Evolutionary conservation across 23 tunicate species (phyloP).

Genomic region (Halocynthia roretzi): DNA sequence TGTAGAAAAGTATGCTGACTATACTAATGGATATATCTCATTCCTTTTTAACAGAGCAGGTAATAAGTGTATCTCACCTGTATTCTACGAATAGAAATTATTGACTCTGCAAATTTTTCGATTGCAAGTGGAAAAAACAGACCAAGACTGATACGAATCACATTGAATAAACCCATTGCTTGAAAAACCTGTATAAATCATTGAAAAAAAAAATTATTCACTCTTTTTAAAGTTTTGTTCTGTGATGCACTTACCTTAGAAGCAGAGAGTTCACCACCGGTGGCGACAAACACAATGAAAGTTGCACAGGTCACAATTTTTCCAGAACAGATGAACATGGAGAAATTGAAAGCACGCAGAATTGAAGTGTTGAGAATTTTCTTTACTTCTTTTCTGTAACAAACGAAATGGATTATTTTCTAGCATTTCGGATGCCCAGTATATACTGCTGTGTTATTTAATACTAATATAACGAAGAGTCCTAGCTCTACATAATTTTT

Average conservation of each 20-base stretch:
- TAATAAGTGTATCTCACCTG: slow-evolving; percentile 21
- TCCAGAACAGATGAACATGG: slow-evolving; percentile 15
- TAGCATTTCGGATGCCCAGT: not conserved
- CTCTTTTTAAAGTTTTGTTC: not conserved
- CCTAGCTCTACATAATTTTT: too few species aligned
- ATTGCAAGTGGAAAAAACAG: slow-evolving; percentile 43
- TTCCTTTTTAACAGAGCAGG: too few species aligned
- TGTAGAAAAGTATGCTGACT: too few species aligned
- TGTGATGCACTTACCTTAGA: slow-evolving; percentile 18
- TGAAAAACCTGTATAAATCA: slow-evolving; percentile 32
- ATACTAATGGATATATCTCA: too few species aligned
- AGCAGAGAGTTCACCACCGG: slow-evolving; percentile 35
- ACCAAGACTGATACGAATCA: slow-evolving; percentile 34
- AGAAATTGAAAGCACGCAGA: slow-evolving; percentile 42
- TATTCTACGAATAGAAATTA: slow-evolving; percentile 39
- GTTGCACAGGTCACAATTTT: slow-evolving; percentile 36
- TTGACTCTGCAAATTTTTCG: slow-evolving; percentile 46
- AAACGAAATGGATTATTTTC: not conserved
- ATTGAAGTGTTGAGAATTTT: slow-evolving; percentile 31
- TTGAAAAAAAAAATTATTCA: not conserved
- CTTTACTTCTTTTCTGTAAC: slow-evolving; percentile 41
- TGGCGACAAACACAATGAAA: slow-evolving; percentile 23
- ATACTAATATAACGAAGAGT: too few species aligned
- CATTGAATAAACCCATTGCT: slow-evolving; percentile 42
- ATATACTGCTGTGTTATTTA: too few species aligned